A percentile compares a stretch with the other conserved stretches of the same genome.
Evolutionary conservation across 2,113 vertebrate genomes (phyloP).

Genomic region (Muscicapa adusta): DNA sequence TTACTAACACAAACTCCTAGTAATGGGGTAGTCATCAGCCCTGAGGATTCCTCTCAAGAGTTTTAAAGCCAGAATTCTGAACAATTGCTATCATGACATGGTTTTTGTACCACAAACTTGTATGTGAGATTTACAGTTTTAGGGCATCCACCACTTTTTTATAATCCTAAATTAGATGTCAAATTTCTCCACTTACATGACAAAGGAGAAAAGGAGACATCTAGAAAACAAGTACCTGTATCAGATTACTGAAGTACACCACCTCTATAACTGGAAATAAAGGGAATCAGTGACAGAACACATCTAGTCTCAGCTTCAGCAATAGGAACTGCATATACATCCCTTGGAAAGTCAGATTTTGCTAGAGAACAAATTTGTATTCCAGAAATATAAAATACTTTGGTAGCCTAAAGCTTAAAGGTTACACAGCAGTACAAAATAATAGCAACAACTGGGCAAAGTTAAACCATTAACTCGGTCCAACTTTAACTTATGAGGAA

Average conservation of each 20-base stretch:
- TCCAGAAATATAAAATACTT: not conserved
- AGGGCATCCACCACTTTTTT: not conserved
- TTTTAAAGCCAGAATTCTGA: not conserved
- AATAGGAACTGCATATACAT: not conserved
- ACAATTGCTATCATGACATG: not conserved
- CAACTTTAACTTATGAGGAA: not conserved
- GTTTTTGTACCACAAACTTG: not conserved
- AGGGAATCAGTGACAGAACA: not conserved
- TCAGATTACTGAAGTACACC: not conserved
- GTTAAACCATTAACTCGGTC: not conserved
- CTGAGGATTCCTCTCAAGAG: not conserved
- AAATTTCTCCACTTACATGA: not conserved
- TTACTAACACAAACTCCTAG: not conserved
- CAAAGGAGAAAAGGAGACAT: not conserved
- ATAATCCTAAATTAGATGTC: not conserved
- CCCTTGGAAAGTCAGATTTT: not conserved
- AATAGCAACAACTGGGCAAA: not conserved
- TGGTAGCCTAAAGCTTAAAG: not conserved
- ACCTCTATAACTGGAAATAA: not conserved
- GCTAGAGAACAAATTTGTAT: not conserved
- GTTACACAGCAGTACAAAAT: slow-evolving; percentile 19
- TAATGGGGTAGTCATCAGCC: not conserved
- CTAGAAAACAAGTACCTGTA: not conserved
- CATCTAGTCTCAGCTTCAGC: not conserved
- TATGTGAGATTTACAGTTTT: not conserved